phyloP scores from a whole-genome alignment of 2,888 invertebrate genomes.

The Patella ulyssiponensis region DNA sequence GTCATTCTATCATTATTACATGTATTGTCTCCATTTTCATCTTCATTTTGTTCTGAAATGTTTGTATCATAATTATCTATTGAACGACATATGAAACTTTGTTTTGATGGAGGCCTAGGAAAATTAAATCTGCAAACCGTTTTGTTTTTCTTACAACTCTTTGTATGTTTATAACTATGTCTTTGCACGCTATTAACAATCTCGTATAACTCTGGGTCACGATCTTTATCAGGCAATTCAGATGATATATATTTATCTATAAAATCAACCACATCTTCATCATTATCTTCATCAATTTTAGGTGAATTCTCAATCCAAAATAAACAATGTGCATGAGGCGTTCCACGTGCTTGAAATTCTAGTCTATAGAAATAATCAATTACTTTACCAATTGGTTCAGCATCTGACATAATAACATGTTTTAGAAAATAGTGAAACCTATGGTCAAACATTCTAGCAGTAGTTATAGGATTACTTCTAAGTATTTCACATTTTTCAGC shows the following conservation, averaged over 20 bases:
- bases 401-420: conserved; percentile 17
- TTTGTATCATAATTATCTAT: neutral
- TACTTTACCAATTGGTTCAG: conserved; percentile 35
- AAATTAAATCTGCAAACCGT: conserved; percentile 40
- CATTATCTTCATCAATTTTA: conserved; percentile 19
- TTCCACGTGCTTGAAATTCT: conserved; percentile 44
- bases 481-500: conserved; percentile 25
- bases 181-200: conserved; percentile 35
- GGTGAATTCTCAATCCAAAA: conserved; percentile 38
- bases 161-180: conserved; percentile 37
- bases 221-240: conserved; percentile 26
- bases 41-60: neutral
- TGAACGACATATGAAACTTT: conserved; percentile 19
- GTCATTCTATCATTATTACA: neutral
- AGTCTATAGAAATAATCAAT: conserved; percentile 42
- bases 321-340: conserved; percentile 41
- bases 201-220: conserved; percentile 38
- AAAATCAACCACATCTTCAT: conserved; percentile 31
- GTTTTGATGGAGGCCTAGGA: conserved; percentile 31
- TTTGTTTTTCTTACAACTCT: conserved; percentile 34
- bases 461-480: conserved; percentile 26
- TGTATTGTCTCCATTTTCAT: neutral
- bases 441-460: conserved; percentile 29
- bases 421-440: conserved; percentile 21
- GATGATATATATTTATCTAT: conserved; percentile 40